Evolutionary conservation across 2,113 vertebrate species (phyloP).

Genomic region (Coreoperca whiteheadi): DNA sequence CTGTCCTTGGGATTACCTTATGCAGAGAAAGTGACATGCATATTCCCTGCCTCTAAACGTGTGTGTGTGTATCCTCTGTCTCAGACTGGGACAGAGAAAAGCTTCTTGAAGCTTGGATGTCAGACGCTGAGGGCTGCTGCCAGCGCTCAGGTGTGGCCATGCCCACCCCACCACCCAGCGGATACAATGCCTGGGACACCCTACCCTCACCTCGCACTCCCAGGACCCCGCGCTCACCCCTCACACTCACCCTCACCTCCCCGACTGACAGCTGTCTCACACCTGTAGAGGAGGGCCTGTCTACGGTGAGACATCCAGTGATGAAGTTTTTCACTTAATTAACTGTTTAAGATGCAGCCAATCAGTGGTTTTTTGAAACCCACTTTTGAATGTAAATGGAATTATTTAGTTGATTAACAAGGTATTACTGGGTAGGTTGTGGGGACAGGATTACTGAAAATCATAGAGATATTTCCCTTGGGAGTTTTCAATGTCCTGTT

Average conservation of each 20-base stretch:
- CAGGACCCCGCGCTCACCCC: slow-evolving; percentile 77
- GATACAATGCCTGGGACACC: slow-evolving; percentile 82
- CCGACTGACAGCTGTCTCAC: slow-evolving; percentile 82
- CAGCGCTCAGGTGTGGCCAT: slow-evolving; percentile 81
- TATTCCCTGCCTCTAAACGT: background rate
- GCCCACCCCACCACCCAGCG: slow-evolving; percentile 79
- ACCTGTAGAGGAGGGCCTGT: slow-evolving; percentile 76
- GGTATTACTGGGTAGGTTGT: background rate
- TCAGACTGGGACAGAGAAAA: slow-evolving; percentile 82
- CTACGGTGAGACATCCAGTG: slow-evolving; percentile 61
- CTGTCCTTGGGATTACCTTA: background rate
- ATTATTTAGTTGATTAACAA: background rate
- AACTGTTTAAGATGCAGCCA: background rate
- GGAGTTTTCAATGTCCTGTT: background rate
- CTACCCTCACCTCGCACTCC: slow-evolving; percentile 80
- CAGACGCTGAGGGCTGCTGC: slow-evolving; percentile 78
- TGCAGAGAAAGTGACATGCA: background rate
- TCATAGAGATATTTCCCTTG: background rate
- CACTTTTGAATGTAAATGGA: background rate
- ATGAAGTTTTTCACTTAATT: background rate
- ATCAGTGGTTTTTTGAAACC: background rate
- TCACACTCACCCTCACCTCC: slow-evolving; percentile 81
- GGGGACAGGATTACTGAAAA: background rate
- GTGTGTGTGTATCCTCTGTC: background rate
- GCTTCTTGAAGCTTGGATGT: slow-evolving; percentile 82